Conservation (phyloP, 2,797 vertebrate species). For the Poeciliopsis gracilis region DNA sequence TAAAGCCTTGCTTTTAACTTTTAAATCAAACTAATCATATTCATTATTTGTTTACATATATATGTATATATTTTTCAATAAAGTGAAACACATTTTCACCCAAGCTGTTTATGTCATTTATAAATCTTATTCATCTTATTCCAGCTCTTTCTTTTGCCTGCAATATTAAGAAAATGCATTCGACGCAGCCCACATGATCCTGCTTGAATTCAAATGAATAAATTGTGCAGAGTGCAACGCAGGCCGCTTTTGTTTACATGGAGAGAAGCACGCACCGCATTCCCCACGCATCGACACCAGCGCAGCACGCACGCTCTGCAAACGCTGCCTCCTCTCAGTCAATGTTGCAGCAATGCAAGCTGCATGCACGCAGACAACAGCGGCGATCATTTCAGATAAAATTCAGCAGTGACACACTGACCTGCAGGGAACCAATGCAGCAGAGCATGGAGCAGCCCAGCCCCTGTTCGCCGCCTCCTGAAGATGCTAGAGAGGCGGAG, state of each 20-base stretch:
- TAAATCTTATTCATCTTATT: not conserved
- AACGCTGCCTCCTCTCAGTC: not conserved
- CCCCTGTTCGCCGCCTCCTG: conserved; percentile 27
- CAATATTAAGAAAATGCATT: not conserved
- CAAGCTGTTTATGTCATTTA: not conserved
- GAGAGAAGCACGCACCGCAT: conserved; percentile 1
- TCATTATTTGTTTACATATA: not conserved
- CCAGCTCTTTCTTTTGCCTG: not conserved
- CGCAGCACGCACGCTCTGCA: conserved; percentile 3
- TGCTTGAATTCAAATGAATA: not conserved
- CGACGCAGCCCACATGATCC: not conserved
- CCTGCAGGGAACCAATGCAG: conserved; percentile 49
- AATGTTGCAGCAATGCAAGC: not conserved
- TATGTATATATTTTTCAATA: too few relatives aligned
- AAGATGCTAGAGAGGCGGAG: conserved; percentile 27
- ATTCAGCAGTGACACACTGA: conserved; percentile 33
- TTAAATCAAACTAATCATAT: not conserved
- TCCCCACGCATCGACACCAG: not conserved
- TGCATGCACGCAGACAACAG: not conserved
- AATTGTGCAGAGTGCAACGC: conserved; percentile 11
- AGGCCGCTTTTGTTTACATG: conserved; percentile 50
- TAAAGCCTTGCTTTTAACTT: not conserved
- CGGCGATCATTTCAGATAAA: not conserved
- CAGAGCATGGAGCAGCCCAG: conserved; percentile 39
- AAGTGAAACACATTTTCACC: not conserved